Evolutionary conservation across 1,140 invertebrate species (phyloP).

Genomic region (Dinoponera quadriceps): DNA sequence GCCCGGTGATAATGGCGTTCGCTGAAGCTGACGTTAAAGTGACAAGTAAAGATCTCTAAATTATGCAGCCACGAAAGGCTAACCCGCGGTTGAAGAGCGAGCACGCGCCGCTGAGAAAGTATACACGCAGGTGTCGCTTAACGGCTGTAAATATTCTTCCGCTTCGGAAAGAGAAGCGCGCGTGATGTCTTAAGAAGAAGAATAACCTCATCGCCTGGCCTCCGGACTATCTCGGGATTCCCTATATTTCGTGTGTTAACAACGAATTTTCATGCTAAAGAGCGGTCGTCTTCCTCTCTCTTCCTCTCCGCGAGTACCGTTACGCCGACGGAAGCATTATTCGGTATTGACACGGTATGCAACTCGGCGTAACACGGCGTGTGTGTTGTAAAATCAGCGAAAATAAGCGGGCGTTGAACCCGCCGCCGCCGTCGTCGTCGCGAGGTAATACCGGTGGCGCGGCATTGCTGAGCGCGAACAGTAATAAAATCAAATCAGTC

Average conservation of each 20-base stretch:
- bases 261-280: not conserved
- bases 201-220: not conserved
- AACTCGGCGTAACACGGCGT: not conserved
- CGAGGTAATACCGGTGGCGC: conserved; percentile 35
- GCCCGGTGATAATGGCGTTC: not conserved
- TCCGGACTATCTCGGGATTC: not conserved
- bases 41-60: conserved; percentile 30
- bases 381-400: conserved; percentile 5
- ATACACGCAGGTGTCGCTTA: conserved; percentile 20
- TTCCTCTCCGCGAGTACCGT: not conserved
- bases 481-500: conserved; percentile 35
- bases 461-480: conserved; percentile 27
- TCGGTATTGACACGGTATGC: conserved; percentile 10
- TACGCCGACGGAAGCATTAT: conserved; percentile 27
- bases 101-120: not conserved
- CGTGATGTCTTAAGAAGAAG: conserved; percentile 5
- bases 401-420: conserved; percentile 11
- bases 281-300: no score
- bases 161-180: not conserved
- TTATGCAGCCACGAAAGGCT: conserved; percentile 27
- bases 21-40: conserved; percentile 22
- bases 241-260: not conserved
- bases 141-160: not conserved
- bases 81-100: not conserved
- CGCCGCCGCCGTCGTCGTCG: not conserved